Evolutionary conservation across 2,797 vertebrate species (phyloP).

Genomic region (Synanceia verrucosa): DNA sequence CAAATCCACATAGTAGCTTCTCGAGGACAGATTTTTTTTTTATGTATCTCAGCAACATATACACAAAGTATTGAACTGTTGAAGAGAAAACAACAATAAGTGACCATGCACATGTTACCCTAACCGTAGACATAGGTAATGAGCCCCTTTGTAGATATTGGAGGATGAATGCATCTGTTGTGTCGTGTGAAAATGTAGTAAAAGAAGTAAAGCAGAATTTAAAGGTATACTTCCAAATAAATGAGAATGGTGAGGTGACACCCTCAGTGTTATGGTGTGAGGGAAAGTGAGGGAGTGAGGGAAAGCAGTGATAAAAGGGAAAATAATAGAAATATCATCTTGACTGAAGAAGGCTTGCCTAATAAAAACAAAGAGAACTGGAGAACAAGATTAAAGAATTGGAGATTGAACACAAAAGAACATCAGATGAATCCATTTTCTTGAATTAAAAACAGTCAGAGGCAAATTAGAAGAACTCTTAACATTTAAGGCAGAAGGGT

Average conservation of each 20-base stretch:
- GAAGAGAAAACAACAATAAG: conserved; percentile 7
- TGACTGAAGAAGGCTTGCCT: neutral
- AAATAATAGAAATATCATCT: conserved; percentile 19
- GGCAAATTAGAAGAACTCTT: conserved; percentile 2
- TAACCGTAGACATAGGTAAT: neutral
- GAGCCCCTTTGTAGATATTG: conserved; percentile 20
- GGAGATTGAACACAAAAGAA: neutral
- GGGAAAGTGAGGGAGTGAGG: neutral
- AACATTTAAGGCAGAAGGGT: conserved; percentile 22
- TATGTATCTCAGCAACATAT: neutral
- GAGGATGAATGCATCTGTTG: conserved; percentile 8
- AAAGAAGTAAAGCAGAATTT: neutral
- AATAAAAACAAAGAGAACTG: neutral
- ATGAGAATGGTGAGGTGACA: conserved; percentile 18
- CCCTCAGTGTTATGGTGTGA: neutral
- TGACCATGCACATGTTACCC: neutral
- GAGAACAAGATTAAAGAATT: neutral
- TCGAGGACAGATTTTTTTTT: neutral
- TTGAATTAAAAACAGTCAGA: neutral
- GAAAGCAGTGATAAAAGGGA: conserved; percentile 4
- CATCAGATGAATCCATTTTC: neutral
- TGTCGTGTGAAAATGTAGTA: neutral
- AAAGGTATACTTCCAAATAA: conserved; percentile 17
- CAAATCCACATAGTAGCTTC: no score
- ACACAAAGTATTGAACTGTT: neutral